A percentile compares a stretch with the other conserved stretches of the same genome.
Evolutionary conservation across 2,797 vertebrate genomes (phyloP).

Genomic region (Anguilla marmorata): DNA sequence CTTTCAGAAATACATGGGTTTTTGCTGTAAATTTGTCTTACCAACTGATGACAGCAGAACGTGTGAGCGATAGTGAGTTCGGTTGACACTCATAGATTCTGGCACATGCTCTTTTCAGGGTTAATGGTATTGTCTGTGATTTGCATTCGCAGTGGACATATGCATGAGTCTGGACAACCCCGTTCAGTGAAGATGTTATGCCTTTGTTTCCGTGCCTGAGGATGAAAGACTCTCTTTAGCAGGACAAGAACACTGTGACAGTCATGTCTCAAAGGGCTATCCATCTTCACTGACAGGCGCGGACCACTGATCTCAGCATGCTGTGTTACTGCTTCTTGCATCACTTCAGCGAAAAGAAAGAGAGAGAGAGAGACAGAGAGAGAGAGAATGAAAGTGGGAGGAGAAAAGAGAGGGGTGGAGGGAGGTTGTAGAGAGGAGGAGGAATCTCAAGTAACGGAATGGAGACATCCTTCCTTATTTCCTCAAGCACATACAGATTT

Average conservation of each 20-base stretch:
- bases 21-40: not conserved
- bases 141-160: not conserved
- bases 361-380: not conserved
- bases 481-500: not conserved
- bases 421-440: not conserved
- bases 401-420: not conserved
- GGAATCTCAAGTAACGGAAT: not conserved
- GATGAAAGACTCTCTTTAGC: conserved; percentile 5
- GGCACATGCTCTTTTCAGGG: not conserved
- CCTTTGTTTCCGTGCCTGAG: not conserved
- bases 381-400: not conserved
- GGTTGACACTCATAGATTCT: not conserved
- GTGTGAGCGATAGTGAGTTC: not conserved
- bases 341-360: not conserved
- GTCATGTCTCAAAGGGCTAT: not conserved
- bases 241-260: not conserved
- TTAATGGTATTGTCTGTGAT: not conserved
- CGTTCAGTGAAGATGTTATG: not conserved
- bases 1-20: not conserved
- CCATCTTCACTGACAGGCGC: not conserved
- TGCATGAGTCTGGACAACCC: not conserved
- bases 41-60: not conserved
- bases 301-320: conserved; percentile 10
- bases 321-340: not conserved
- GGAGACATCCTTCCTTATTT: not conserved